phyloP scores from a whole-genome alignment of 2,113 vertebrate genomes.

The Galemys pyrenaicus region DNA sequence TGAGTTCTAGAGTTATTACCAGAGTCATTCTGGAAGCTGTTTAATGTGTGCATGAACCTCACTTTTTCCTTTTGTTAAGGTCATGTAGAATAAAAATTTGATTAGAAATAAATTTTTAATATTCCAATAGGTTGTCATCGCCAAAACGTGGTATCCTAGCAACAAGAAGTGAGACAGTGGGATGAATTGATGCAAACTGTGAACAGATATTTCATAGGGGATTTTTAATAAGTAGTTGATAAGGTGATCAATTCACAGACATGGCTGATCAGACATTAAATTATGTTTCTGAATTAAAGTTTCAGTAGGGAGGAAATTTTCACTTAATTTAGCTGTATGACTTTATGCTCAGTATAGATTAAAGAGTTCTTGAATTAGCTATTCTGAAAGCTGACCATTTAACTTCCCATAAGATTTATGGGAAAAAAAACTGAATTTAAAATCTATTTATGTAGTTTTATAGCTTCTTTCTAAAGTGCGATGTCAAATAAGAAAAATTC shows the following conservation, averaged over 20 bases:
- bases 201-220: not conserved
- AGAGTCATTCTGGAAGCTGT: slow-evolving; percentile 9
- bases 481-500: not conserved
- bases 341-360: not conserved
- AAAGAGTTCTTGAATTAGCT: slow-evolving; percentile 28
- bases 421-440: not conserved
- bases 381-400: slow-evolving; percentile 10
- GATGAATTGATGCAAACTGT: not conserved
- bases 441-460: not conserved
- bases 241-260: not conserved
- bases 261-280: slow-evolving; percentile 8
- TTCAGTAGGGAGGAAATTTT: not conserved
- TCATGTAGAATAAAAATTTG: slow-evolving; percentile 52
- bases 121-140: slow-evolving; percentile 7
- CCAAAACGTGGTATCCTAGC: slow-evolving; percentile 62
- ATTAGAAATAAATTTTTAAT: slow-evolving; percentile 70
- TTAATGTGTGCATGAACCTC: not conserved
- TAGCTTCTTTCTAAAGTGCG: not conserved
- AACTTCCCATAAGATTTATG: not conserved
- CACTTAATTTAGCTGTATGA: slow-evolving; percentile 11
- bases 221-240: not conserved
- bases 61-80: slow-evolving; percentile 45
- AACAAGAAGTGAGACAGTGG: slow-evolving; percentile 56
- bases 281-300: slow-evolving; percentile 41
- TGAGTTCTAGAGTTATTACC: not conserved